Conservation (phyloP, 2,888 invertebrate genomes). For the Amblyjoppa fuscipennis region DNA sequence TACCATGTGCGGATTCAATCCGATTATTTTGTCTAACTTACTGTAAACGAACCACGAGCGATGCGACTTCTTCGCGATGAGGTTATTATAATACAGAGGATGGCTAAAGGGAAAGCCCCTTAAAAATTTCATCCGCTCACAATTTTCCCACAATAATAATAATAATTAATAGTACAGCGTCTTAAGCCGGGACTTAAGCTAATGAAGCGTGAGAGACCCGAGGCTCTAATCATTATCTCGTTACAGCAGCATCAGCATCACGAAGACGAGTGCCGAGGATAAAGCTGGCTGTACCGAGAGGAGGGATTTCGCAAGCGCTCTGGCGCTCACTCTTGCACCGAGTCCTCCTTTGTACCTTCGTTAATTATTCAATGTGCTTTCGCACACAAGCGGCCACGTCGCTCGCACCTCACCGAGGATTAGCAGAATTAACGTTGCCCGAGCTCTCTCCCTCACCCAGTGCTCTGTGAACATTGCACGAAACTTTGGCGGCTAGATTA, state of each 20-base stretch:
- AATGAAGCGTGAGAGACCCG: constrained; percentile 45
- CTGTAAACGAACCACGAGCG: not conserved
- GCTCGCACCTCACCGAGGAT: constrained; percentile 3
- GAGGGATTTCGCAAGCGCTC: constrained; percentile 25
- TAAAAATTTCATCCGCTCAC: constrained; percentile 2
- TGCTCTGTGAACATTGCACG: constrained; percentile 11
- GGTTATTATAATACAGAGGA: not conserved
- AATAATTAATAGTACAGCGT: constrained; percentile 47
- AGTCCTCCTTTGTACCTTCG: constrained; percentile 38
- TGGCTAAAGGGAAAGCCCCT: not conserved
- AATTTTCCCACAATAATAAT: constrained; percentile 30
- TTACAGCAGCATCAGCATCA: constrained; percentile 9
- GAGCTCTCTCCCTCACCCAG: not conserved
- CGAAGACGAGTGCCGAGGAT: not conserved
- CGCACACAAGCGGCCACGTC: not conserved
- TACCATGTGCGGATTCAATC: not conserved
- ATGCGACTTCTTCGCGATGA: not conserved
- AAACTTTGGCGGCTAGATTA: not conserved
- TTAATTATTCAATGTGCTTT: constrained; percentile 52
- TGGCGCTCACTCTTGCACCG: not conserved
- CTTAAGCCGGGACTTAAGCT: constrained; percentile 23
- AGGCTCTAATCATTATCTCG: constrained; percentile 44
- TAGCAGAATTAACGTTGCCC: constrained; percentile 27
- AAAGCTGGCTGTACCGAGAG: not conserved
- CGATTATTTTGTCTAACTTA: not conserved